Conservation (phyloP, 30 jellyfish, hydroid and myxozoan genomes). For the Aurelia aurita region DNA sequence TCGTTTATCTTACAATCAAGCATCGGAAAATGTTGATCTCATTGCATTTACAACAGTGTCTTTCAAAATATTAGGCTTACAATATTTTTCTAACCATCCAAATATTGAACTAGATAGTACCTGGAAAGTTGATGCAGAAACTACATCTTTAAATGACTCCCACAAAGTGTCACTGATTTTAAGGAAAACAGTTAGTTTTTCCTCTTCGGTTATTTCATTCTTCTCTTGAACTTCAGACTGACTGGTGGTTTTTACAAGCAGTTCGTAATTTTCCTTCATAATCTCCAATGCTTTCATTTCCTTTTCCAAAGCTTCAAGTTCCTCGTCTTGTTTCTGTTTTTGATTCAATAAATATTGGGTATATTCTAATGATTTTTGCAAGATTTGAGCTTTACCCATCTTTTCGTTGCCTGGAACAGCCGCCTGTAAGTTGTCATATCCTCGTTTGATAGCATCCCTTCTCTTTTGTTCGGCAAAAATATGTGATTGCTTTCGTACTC, state of each 20-base stretch:
- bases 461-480: conserved; percentile 73
- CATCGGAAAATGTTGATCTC: conserved; percentile 58
- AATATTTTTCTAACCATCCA: conserved; percentile 68
- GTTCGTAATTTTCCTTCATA: conserved; percentile 64
- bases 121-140: conserved; percentile 47
- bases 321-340: conserved; percentile 64
- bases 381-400: conserved; percentile 82
- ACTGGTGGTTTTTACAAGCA: conserved; percentile 41
- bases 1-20: not conserved
- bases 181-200: conserved; percentile 44
- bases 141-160: conserved; percentile 49
- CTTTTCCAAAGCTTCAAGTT: conserved; percentile 57
- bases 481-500: conserved; percentile 46
- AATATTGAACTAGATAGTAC: conserved; percentile 48
- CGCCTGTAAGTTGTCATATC: conserved; percentile 60
- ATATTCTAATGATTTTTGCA: conserved; percentile 61
- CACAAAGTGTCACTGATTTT: conserved; percentile 41
- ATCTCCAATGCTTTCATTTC: conserved; percentile 61
- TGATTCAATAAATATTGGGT: conserved; percentile 15
- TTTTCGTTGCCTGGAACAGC: conserved; percentile 81
- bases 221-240: conserved; percentile 49
- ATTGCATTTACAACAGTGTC: conserved; percentile 55
- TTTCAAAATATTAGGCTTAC: conserved; percentile 58
- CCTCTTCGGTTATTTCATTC: conserved; percentile 56
- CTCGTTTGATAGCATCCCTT: conserved; percentile 70